Conservation (phyloP, 2,797 vertebrate genomes). For the Paramormyrops hopkinsi region DNA sequence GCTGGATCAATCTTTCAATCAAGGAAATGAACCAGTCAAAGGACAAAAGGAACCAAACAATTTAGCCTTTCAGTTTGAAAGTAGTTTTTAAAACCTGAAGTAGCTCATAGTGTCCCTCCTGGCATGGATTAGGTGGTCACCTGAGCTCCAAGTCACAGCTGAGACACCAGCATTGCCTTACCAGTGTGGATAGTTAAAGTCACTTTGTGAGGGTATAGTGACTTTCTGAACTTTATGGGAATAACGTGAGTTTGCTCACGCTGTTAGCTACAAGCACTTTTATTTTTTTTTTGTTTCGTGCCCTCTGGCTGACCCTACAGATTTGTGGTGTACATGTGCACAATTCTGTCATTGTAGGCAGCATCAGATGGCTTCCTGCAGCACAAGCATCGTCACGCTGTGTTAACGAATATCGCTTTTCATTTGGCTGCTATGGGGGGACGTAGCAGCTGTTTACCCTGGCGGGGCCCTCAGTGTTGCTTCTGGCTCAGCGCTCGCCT, state of each 20-base stretch:
- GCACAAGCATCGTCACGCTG: background rate
- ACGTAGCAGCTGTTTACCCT: background rate
- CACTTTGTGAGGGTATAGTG: background rate
- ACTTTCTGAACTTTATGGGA: background rate
- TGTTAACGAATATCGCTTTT: background rate
- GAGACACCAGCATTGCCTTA: background rate
- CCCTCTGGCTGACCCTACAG: background rate
- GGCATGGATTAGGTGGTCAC: background rate
- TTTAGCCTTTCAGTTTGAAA: background rate
- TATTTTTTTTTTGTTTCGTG: background rate
- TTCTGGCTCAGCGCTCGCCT: background rate
- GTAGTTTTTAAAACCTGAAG: background rate
- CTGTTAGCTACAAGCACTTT: background rate
- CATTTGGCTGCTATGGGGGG: background rate
- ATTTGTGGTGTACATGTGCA: slow-evolving; percentile 9
- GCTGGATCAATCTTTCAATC: background rate
- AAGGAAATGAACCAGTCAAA: background rate
- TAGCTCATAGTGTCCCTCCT: background rate
- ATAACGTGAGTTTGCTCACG: background rate
- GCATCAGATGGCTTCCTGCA: background rate
- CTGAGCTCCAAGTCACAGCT: background rate
- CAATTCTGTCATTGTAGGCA: background rate
- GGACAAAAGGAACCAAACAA: background rate
- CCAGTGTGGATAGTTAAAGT: background rate
- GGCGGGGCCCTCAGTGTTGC: background rate